Evolutionary conservation across 2,888 invertebrate species (phyloP).

Genomic region (Cylindroiulus punctatus): DNA sequence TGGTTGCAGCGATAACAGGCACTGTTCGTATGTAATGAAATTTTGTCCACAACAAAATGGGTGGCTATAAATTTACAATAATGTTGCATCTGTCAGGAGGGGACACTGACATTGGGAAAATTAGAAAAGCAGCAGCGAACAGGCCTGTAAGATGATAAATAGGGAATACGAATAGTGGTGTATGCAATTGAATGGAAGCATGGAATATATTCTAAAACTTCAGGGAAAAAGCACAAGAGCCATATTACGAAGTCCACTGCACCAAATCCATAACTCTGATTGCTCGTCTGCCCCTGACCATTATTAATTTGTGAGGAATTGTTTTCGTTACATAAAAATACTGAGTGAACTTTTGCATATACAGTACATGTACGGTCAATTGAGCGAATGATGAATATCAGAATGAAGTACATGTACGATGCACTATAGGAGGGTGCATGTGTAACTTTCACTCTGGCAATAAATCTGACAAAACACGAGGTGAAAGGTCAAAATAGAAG

Average conservation of each 20-base stretch:
- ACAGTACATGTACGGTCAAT: no score
- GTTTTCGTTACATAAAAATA: neutral
- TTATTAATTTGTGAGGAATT: neutral
- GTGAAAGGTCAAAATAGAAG: neutral
- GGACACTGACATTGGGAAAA: slow-evolving; percentile 11
- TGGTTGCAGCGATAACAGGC: neutral
- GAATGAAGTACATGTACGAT: neutral
- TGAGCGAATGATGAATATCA: neutral
- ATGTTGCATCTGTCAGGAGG: slow-evolving; percentile 10
- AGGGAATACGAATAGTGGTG: neutral
- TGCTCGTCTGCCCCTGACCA: neutral
- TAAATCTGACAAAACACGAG: neutral
- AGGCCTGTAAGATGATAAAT: neutral
- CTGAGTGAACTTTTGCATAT: neutral
- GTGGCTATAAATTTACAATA: neutral
- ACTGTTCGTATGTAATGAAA: neutral
- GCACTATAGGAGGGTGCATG: neutral
- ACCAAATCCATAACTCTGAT: slow-evolving; percentile 2
- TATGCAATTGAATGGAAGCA: neutral
- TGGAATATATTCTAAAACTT: no score
- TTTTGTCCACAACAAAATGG: slow-evolving; percentile 11
- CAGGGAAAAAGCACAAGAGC: neutral
- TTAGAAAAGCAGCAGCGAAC: neutral
- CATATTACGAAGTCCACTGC: neutral
- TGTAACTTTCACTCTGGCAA: neutral